Conservation (phyloP, 2,888 invertebrate species). For the Gymnosoma rotundatum region DNA sequence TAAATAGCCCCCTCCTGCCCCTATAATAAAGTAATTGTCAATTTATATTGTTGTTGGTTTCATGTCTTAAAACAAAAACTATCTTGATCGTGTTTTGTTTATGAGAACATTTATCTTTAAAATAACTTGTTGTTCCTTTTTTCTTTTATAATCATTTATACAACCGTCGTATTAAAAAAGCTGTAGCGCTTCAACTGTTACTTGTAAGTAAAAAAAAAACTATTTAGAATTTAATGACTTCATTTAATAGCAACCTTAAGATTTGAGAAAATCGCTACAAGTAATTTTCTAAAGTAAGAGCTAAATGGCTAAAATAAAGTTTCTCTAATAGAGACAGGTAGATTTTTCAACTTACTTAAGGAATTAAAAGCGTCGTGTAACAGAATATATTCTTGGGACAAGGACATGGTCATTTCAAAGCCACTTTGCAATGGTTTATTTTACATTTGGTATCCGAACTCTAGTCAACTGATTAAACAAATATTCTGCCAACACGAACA, state of each 20-base stretch:
- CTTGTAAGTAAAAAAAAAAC: neutral
- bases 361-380: no score
- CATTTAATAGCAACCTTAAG: neutral
- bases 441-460: no score
- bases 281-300: neutral
- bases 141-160: no score
- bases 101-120: neutral
- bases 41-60: constrained; percentile 47
- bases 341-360: no score
- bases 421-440: no score
- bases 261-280: constrained; percentile 56
- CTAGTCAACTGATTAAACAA: no score
- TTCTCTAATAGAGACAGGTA: no score
- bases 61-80: constrained; percentile 27
- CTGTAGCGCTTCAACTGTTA: neutral
- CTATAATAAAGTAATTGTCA: constrained; percentile 44
- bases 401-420: no score
- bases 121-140: neutral
- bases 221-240: neutral
- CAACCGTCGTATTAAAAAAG: neutral
- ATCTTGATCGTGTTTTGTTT: neutral
- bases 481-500: no score
- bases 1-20: constrained; percentile 56
- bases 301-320: neutral
- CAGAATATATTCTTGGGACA: no score